phyloP scores from a whole-genome alignment of 2,888 invertebrate species.

The Mesodorylaimus sp. region DNA sequence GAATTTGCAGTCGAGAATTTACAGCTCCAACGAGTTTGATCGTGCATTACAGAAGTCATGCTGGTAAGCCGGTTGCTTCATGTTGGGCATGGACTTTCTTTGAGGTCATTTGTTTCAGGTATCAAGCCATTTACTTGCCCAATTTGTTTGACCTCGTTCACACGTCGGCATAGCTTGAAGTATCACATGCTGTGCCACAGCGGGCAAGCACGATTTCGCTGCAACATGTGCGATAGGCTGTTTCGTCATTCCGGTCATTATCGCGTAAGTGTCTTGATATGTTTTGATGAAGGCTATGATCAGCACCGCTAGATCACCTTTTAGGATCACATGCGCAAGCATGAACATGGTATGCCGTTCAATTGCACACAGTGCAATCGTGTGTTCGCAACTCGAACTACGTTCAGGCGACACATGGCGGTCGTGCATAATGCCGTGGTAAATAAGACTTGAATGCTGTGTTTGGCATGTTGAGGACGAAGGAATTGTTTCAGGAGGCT shows the following conservation, averaged over 20 bases:
- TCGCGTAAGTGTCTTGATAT: background rate
- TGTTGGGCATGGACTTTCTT: background rate
- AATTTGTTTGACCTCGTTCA: background rate
- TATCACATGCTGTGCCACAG: background rate
- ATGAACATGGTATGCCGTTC: too few relatives aligned
- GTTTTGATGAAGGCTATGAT: too few relatives aligned
- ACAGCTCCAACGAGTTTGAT: background rate
- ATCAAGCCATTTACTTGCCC: background rate
- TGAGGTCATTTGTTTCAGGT: background rate
- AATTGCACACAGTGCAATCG: too few relatives aligned
- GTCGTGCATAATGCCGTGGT: too few relatives aligned
- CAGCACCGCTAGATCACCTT: too few relatives aligned
- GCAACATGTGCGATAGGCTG: background rate
- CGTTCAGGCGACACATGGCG: too few relatives aligned
- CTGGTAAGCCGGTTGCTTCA: too few relatives aligned
- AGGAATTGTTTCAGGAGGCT: too few relatives aligned
- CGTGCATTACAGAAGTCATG: background rate
- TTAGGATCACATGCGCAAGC: too few relatives aligned
- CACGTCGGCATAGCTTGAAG: background rate
- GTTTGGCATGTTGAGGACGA: too few relatives aligned
- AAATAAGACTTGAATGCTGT: too few relatives aligned
- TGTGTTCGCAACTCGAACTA: too few relatives aligned
- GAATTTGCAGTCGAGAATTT: background rate
- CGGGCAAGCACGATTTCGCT: background rate
- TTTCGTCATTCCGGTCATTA: background rate